A percentile compares a stretch with the other conserved stretches of the same genome.
These are phyloP conservation scores for Epinotia demarniana DNA, from an alignment of 2,888 invertebrate genomes.

Conservation along the genomic window DNA sequence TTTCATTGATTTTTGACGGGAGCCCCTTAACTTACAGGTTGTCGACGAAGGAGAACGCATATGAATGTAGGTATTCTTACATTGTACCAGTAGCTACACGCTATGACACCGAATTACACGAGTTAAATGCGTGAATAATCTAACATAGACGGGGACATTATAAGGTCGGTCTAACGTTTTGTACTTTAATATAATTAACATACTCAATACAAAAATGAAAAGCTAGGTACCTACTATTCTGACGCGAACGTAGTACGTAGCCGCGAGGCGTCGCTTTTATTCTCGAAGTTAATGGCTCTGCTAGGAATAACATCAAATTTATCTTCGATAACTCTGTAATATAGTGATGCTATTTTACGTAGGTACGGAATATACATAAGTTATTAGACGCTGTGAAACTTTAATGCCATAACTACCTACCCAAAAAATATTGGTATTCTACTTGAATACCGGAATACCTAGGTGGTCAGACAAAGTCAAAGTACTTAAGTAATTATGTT, in stretches of 20 bases:
- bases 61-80: no score
- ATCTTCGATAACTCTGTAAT: constrained; percentile 3
- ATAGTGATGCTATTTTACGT: neutral
- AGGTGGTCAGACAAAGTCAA: no score
- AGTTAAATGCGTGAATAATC: neutral
- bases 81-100: neutral
- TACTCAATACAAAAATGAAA: neutral
- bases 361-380: neutral
- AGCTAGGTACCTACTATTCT: neutral
- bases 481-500: no score
- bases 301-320: constrained; percentile 1
- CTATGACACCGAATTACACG: neutral
- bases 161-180: neutral
- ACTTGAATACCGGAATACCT: no score
- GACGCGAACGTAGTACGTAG: constrained; percentile 15
- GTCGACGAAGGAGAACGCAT: neutral
- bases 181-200: neutral
- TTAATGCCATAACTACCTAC: no score
- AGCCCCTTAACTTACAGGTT: neutral
- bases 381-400: neutral
- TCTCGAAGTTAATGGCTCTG: constrained; percentile 6
- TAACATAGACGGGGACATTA: neutral
- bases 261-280: constrained; percentile 17
- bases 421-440: no score
- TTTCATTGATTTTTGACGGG: no score